These are phyloP conservation scores for Myopa tessellatipennis DNA, from an alignment of 2,888 invertebrate genomes.

Conservation along the genomic window DNA sequence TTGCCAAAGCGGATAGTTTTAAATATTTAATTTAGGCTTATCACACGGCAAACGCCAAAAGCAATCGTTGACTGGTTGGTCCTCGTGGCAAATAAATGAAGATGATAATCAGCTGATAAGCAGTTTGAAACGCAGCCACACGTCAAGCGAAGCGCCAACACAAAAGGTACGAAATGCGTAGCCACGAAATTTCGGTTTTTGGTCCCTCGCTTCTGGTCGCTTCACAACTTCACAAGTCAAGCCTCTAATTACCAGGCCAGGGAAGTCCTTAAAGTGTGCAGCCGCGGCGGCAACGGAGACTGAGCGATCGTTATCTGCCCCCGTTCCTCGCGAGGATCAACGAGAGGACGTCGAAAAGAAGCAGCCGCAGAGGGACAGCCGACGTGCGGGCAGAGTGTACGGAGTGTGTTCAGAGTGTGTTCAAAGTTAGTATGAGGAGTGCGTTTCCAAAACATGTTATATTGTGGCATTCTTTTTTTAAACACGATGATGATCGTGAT, in stretches of 20 bases:
- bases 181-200: slow-evolving; percentile 14
- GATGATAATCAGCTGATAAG: slow-evolving; percentile 61
- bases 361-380: background rate
- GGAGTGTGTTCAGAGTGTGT: background rate
- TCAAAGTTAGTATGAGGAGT: background rate
- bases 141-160: slow-evolving; percentile 65
- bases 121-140: slow-evolving; percentile 62
- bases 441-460: too few species aligned
- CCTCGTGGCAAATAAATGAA: background rate
- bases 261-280: slow-evolving; percentile 36
- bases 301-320: slow-evolving; percentile 45
- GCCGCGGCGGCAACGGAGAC: slow-evolving; percentile 4
- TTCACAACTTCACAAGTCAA: background rate
- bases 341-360: background rate
- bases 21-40: slow-evolving; percentile 39
- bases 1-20: slow-evolving; percentile 21
- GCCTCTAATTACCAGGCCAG: slow-evolving; percentile 26
- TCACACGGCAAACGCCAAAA: slow-evolving; percentile 24
- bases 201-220: background rate
- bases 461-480: too few species aligned
- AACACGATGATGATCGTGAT: too few species aligned
- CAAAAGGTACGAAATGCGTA: slow-evolving; percentile 20
- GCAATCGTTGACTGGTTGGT: background rate
- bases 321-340: slow-evolving; percentile 29
- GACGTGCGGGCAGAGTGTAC: background rate